phyloP scores from a whole-genome alignment of 2,888 invertebrate genomes.

The Hemaris fuciformis region DNA sequence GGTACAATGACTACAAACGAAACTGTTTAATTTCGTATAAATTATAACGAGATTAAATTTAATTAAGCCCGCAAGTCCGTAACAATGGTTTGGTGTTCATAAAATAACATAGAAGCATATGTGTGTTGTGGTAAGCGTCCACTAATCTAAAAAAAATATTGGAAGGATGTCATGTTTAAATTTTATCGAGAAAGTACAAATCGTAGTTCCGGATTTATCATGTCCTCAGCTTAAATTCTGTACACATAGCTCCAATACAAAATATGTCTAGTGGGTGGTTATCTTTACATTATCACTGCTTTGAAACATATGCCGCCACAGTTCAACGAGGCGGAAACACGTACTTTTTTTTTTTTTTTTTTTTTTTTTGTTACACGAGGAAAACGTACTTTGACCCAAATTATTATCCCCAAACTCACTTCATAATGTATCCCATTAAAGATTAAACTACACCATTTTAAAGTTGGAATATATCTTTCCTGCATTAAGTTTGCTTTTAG shows the following conservation, averaged over 20 bases:
- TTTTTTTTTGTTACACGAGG: too few relatives aligned
- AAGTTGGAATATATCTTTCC: neutral
- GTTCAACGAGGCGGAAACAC: neutral
- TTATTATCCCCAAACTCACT: neutral
- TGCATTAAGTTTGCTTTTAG: too few relatives aligned
- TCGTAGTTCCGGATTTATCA: too few relatives aligned
- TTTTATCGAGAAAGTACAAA: too few relatives aligned
- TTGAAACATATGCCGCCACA: neutral
- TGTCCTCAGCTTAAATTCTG: neutral
- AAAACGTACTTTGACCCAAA: neutral
- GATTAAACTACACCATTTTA: neutral
- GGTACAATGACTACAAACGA: neutral
- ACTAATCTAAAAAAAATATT: too few relatives aligned
- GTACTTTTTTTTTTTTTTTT: too few relatives aligned
- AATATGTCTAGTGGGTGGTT: neutral
- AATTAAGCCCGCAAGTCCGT: neutral
- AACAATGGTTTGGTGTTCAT: neutral
- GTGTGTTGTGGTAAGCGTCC: neutral
- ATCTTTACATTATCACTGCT: neutral
- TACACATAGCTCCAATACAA: neutral
- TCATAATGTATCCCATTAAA: neutral
- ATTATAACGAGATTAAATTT: neutral
- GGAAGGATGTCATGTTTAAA: too few relatives aligned
- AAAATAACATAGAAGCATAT: neutral
- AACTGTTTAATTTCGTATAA: neutral